These are phyloP conservation scores for Mionectes macconnelli DNA, from an alignment of 2,113 vertebrate species.

Conservation along the genomic window DNA sequence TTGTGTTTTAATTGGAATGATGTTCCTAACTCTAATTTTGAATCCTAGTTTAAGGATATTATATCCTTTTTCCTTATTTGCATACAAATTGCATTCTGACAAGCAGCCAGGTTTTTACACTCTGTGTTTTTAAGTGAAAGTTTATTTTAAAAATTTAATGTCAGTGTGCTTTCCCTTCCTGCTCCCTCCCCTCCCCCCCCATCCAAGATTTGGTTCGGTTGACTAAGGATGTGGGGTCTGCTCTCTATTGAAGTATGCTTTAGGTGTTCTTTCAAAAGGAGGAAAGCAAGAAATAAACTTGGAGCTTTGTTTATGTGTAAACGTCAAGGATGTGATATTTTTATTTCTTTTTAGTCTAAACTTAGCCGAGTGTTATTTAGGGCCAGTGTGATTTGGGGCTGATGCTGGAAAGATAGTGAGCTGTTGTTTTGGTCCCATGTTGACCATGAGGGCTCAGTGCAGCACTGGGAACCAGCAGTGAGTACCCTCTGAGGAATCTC, in stretches of 20 bases:
- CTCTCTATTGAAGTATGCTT: neutral
- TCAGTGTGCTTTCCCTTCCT: neutral
- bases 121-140: neutral
- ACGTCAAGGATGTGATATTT: neutral
- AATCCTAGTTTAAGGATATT: neutral
- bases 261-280: neutral
- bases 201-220: neutral
- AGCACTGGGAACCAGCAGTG: neutral
- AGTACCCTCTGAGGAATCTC: neutral
- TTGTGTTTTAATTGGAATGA: neutral
- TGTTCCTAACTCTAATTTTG: neutral
- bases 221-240: neutral
- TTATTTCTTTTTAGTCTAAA: neutral
- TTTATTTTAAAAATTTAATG: neutral
- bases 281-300: neutral
- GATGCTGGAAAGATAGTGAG: neutral
- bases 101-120: neutral
- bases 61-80: neutral
- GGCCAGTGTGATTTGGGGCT: neutral
- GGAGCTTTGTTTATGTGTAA: neutral
- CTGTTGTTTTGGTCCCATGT: fast-evolving
- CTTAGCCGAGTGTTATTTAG: neutral
- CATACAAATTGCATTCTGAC: neutral
- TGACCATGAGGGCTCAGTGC: neutral
- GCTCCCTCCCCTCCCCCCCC: no score